A percentile compares a stretch with the other conserved stretches of the same genome.
These are phyloP conservation scores for Amiota minor DNA, from an alignment of 2,888 invertebrate species.

Conservation along the genomic window DNA sequence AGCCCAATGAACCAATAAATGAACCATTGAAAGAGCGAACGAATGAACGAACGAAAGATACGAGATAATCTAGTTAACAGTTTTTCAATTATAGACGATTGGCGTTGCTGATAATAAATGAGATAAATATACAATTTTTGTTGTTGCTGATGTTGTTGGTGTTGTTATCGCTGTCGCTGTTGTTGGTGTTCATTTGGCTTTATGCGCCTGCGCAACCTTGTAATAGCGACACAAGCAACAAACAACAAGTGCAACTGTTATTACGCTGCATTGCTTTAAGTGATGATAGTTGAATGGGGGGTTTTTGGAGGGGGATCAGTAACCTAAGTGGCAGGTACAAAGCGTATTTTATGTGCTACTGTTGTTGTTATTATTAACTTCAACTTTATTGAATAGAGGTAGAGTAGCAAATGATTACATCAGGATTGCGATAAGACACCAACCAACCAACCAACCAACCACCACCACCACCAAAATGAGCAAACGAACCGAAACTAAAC, in stretches of 20 bases:
- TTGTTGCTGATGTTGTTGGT: too few species aligned
- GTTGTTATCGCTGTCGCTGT: too few species aligned
- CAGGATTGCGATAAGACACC: conserved; percentile 16
- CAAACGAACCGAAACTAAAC: conserved; percentile 14
- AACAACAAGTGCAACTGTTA: conserved; percentile 8
- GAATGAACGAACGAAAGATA: conserved; percentile 40
- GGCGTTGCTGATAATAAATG: conserved; percentile 62
- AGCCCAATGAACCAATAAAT: not conserved
- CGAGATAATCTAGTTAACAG: conserved; percentile 65
- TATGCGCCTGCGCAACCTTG: conserved; percentile 37
- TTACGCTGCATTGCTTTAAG: conserved; percentile 9
- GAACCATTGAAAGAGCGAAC: not conserved
- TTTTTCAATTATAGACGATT: conserved; percentile 66
- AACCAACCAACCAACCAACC: not conserved
- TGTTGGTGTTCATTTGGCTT: too few species aligned
- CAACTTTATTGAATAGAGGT: not conserved
- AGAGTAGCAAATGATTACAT: conserved; percentile 12
- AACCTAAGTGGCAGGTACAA: conserved; percentile 12
- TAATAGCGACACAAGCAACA: not conserved
- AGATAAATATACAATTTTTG: conserved; percentile 60
- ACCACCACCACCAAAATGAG: not conserved
- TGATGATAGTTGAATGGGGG: not conserved
- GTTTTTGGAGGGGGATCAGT: too few species aligned
- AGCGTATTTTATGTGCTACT: conserved; percentile 7
- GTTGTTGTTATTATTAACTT: not conserved